Evolutionary conservation across 2,797 vertebrate species (phyloP).

Genomic region (Coluber constrictor): DNA sequence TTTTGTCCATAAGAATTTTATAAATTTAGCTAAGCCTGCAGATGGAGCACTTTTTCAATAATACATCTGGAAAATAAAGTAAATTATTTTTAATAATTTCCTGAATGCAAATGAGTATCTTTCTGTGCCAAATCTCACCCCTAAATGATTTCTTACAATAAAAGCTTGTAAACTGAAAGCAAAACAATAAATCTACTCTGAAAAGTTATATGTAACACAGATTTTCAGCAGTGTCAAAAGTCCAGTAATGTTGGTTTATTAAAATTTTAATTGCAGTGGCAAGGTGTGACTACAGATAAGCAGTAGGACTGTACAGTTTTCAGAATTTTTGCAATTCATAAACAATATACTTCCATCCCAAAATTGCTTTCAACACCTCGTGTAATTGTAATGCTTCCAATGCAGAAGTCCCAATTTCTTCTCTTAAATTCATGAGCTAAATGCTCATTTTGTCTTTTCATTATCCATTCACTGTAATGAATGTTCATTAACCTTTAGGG

Average conservation of each 20-base stretch:
- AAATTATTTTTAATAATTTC: background rate
- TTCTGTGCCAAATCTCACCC: background rate
- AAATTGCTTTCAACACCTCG: background rate
- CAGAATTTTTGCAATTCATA: slow-evolving; percentile 6
- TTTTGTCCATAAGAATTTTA: background rate
- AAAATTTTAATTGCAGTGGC: slow-evolving; percentile 7
- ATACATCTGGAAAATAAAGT: background rate
- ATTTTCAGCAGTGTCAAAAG: slow-evolving; percentile 1
- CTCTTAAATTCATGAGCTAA: background rate
- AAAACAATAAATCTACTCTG: background rate
- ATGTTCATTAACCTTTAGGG: slow-evolving; percentile 1
- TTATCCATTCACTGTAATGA: background rate
- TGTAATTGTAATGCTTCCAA: background rate
- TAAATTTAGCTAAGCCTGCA: background rate
- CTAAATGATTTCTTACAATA: slow-evolving; percentile 1
- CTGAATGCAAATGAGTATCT: background rate
- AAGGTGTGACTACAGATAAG: slow-evolving; percentile 24
- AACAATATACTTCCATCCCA: slow-evolving; percentile 7
- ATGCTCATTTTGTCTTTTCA: background rate
- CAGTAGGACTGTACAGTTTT: background rate
- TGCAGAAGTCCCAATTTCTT: background rate
- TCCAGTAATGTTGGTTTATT: slow-evolving; percentile 1
- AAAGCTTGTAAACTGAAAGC: background rate
- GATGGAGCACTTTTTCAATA: background rate
- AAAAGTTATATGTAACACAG: background rate